Evolutionary conservation across 1,140 invertebrate species (phyloP).

Genomic region (Bombus superbus): DNA sequence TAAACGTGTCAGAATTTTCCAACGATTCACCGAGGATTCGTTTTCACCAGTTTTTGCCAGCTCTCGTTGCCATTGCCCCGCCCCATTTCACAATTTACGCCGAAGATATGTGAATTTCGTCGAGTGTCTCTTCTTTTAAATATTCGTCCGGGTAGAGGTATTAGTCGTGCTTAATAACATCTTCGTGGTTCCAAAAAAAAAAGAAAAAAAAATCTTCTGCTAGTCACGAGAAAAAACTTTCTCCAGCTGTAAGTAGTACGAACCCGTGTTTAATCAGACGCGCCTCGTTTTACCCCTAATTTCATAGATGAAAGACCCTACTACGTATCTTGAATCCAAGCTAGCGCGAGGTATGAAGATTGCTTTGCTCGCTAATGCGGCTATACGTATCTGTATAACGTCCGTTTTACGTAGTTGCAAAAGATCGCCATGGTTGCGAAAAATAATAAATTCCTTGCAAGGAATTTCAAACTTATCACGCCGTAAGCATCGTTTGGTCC

Average conservation of each 20-base stretch:
- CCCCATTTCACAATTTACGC: neutral
- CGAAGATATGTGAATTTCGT: neutral
- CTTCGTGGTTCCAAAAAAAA: neutral
- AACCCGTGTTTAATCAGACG: neutral
- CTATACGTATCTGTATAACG: too few species aligned
- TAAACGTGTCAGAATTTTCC: slow-evolving; percentile 34
- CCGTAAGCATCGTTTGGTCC: too few species aligned
- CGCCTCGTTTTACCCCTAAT: too few species aligned
- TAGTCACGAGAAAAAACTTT: neutral
- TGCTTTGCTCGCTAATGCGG: too few species aligned
- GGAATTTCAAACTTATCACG: too few species aligned
- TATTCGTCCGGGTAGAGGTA: neutral
- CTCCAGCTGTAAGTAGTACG: slow-evolving; percentile 1
- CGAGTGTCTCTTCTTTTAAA: neutral
- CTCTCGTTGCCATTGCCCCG: neutral
- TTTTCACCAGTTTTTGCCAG: neutral
- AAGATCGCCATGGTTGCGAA: too few species aligned
- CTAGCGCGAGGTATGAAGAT: too few species aligned
- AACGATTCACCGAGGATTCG: slow-evolving; percentile 2
- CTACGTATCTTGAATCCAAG: too few species aligned
- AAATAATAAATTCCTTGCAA: too few species aligned
- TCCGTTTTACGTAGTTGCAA: too few species aligned
- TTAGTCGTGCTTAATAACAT: neutral
- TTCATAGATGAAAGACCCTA: neutral
- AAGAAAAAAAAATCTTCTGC: neutral